These are phyloP conservation scores for Machaerirhynchus nigripectus DNA, from an alignment of 2,113 vertebrate genomes.

Conservation along the genomic window DNA sequence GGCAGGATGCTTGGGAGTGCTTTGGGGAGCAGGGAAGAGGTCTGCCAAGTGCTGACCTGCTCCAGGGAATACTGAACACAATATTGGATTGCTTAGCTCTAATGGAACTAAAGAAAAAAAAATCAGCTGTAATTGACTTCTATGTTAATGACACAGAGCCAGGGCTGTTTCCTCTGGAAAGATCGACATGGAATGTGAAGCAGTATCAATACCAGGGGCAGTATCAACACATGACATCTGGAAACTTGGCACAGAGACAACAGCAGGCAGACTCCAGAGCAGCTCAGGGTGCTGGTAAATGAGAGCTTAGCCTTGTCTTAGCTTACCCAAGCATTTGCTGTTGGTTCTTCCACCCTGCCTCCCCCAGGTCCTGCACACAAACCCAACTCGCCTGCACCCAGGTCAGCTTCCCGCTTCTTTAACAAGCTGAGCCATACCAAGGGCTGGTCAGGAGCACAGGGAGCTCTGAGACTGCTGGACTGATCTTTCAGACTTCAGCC, in stretches of 20 bases:
- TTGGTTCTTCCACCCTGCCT: neutral
- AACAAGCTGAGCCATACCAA: neutral
- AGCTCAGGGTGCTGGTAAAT: neutral
- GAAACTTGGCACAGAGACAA: slow-evolving; percentile 32
- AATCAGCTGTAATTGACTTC: neutral
- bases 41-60: neutral
- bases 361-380: neutral
- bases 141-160: neutral
- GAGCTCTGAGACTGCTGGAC: neutral
- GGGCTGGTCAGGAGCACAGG: neutral
- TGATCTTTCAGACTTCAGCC: neutral
- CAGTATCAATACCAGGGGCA: neutral
- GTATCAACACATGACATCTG: neutral
- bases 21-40: neutral
- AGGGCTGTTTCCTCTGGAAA: neutral
- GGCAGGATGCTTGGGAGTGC: neutral
- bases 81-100: neutral
- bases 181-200: neutral
- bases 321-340: neutral
- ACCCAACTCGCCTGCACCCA: neutral
- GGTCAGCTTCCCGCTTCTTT: neutral
- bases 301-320: neutral
- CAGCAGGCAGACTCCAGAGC: neutral
- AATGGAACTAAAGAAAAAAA: neutral
- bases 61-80: neutral